These are phyloP conservation scores for Lycaena phlaeas DNA, from an alignment of 2,888 invertebrate genomes.

Conservation along the genomic window DNA sequence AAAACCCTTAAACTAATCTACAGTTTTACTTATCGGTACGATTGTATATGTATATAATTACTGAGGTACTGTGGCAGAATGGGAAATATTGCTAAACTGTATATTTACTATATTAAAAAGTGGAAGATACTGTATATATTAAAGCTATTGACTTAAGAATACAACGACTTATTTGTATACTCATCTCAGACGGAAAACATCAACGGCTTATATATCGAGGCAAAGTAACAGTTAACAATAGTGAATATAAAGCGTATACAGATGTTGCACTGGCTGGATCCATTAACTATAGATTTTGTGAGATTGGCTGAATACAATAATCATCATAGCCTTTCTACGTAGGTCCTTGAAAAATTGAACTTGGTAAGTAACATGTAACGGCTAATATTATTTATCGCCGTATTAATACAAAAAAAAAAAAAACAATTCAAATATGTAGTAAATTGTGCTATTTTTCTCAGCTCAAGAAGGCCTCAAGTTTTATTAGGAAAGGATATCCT, in stretches of 20 bases:
- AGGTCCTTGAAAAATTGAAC: too few relatives aligned
- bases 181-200: slow-evolving; percentile 26
- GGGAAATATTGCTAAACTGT: slow-evolving; percentile 61
- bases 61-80: slow-evolving; percentile 66
- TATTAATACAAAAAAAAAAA: too few relatives aligned
- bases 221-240: slow-evolving; percentile 22
- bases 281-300: too few relatives aligned
- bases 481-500: too few relatives aligned
- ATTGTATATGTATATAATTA: slow-evolving; percentile 41
- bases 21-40: slow-evolving; percentile 19
- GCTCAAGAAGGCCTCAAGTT: too few relatives aligned
- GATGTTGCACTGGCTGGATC: background rate
- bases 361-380: too few relatives aligned
- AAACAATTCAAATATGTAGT: too few relatives aligned
- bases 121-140: slow-evolving; percentile 70
- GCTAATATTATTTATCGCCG: too few relatives aligned
- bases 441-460: too few relatives aligned
- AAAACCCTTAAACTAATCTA: slow-evolving; percentile 15
- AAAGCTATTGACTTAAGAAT: slow-evolving; percentile 64
- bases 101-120: slow-evolving; percentile 41
- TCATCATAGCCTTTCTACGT: too few relatives aligned
- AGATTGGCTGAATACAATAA: too few relatives aligned
- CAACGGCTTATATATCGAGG: slow-evolving; percentile 24
- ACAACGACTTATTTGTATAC: slow-evolving; percentile 42
- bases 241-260: background rate